Evolutionary conservation across 2,888 invertebrate genomes (phyloP).

Genomic region (Nephrotoma flavescens): DNA sequence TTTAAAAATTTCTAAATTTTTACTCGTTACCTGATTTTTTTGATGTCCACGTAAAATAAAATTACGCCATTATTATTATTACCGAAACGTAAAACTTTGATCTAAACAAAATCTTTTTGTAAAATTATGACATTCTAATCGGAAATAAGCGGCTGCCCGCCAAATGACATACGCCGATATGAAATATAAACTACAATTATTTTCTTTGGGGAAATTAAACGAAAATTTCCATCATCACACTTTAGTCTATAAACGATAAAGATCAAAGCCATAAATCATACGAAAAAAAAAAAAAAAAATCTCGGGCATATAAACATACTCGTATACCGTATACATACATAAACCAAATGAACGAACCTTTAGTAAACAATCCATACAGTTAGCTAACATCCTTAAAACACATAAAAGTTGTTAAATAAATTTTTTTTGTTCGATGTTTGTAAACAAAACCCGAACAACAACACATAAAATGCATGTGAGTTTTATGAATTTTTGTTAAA

Average conservation of each 20-base stretch:
- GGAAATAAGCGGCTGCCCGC: too few species aligned
- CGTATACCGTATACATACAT: neutral
- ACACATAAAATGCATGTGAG: neutral
- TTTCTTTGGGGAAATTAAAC: neutral
- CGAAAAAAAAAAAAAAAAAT: neutral
- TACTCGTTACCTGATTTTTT: too few species aligned
- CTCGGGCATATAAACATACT: neutral
- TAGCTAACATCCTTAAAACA: neutral
- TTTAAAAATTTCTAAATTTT: too few species aligned
- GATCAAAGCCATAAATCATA: neutral
- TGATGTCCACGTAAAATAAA: too few species aligned
- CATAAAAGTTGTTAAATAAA: neutral
- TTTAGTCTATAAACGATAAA: neutral
- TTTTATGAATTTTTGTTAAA: neutral
- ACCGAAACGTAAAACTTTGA: too few species aligned
- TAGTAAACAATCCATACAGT: neutral
- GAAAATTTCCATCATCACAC: neutral
- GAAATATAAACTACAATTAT: too few species aligned
- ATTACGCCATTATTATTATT: too few species aligned
- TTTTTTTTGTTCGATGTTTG: neutral
- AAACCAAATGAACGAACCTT: neutral
- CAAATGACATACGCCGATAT: too few species aligned
- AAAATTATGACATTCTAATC: too few species aligned
- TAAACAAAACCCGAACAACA: neutral
- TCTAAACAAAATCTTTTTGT: too few species aligned